Evolutionary conservation across 2,797 vertebrate species (phyloP).

Genomic region (Ficedula albicollis): DNA sequence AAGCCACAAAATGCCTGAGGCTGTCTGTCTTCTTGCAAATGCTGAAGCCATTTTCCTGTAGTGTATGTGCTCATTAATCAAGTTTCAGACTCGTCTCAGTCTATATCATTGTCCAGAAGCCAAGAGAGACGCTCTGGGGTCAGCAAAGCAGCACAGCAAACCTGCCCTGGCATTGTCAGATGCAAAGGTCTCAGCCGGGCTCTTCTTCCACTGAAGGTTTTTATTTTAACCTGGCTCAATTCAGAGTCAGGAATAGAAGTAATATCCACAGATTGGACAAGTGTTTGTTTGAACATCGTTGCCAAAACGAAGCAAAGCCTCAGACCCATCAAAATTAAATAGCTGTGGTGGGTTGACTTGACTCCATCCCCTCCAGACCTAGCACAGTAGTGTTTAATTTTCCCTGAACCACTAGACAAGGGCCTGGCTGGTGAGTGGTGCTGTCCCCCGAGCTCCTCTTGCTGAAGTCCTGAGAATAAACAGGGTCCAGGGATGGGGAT

Average conservation of each 20-base stretch:
- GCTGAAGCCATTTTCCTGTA: slow-evolving; percentile 42
- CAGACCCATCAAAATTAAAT: neutral
- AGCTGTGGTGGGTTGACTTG: neutral
- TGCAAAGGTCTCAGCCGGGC: neutral
- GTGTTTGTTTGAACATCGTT: neutral
- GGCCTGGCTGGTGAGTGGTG: neutral
- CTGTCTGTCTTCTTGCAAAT: slow-evolving; percentile 60
- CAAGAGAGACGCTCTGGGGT: neutral
- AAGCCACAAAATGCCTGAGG: slow-evolving; percentile 65
- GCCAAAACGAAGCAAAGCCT: neutral
- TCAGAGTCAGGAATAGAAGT: neutral
- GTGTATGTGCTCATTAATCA: slow-evolving; percentile 57
- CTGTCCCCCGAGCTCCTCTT: neutral
- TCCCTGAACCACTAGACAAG: neutral
- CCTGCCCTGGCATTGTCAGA: neutral
- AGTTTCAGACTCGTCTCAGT: neutral
- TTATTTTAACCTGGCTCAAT: neutral
- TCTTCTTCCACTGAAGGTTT: neutral
- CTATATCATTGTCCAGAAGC: neutral
- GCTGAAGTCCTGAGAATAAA: neutral
- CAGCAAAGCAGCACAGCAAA: neutral
- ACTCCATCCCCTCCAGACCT: neutral
- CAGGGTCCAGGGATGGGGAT: neutral
- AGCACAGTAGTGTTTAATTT: neutral
- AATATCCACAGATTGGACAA: neutral